phyloP scores from a whole-genome alignment of 2,113 vertebrate species.

The Malurus cyaneus region DNA sequence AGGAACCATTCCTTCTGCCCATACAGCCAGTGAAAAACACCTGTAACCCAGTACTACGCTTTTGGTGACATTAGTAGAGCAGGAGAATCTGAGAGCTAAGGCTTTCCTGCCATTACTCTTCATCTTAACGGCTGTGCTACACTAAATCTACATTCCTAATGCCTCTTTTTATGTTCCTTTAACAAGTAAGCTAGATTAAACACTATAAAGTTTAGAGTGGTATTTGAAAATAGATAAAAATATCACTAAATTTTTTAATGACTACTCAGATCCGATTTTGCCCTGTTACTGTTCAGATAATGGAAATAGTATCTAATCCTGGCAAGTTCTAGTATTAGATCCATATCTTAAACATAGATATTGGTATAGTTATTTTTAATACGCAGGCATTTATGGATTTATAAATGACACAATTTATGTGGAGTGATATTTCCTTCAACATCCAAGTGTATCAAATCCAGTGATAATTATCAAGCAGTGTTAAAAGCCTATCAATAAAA shows the following conservation, averaged over 20 bases:
- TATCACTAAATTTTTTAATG: conserved; percentile 12
- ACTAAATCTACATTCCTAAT: conserved; percentile 33
- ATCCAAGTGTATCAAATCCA: neutral
- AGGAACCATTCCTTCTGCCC: neutral
- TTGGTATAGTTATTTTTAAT: conserved; percentile 9
- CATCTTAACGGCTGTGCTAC: neutral
- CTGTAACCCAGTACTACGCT: neutral
- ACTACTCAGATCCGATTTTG: conserved; percentile 20
- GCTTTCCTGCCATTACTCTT: conserved; percentile 21
- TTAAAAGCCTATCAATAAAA: conserved; percentile 10
- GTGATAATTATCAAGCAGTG: neutral
- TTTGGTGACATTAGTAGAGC: neutral
- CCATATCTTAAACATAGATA: neutral
- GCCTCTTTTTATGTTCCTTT: conserved; percentile 35
- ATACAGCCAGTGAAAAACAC: neutral
- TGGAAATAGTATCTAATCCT: neutral
- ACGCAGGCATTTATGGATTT: neutral
- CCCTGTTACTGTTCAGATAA: conserved; percentile 5
- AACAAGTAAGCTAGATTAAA: conserved; percentile 43
- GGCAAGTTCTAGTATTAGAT: neutral
- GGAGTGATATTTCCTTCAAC: neutral
- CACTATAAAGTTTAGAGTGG: conserved; percentile 14
- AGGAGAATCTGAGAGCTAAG: neutral
- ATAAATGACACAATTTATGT: neutral
- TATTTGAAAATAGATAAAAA: conserved; percentile 60